Conservation (phyloP, 2,888 invertebrate species). For the Hypselothyrea guttata region DNA sequence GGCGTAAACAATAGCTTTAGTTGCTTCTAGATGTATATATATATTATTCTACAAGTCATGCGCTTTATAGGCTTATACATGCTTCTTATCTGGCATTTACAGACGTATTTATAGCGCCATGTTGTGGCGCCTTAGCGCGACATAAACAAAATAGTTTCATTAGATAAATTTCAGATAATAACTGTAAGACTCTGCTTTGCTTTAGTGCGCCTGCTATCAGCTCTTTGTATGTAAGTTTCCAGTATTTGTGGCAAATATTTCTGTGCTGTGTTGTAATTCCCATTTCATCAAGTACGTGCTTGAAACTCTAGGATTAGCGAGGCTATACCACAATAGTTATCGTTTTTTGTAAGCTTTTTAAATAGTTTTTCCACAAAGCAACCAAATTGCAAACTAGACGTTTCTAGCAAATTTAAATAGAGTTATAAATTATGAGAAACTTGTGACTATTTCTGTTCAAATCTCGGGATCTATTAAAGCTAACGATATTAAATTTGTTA, state of each 20-base stretch:
- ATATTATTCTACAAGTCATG: conserved; percentile 20
- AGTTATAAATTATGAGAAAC: too few species aligned
- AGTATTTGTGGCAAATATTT: background rate
- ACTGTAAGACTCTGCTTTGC: conserved; percentile 12
- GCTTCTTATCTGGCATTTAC: conserved; percentile 29
- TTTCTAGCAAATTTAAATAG: too few species aligned
- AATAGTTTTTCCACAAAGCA: too few species aligned
- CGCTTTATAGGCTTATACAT: conserved; percentile 22
- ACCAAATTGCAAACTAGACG: too few species aligned
- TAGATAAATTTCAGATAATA: conserved; percentile 22
- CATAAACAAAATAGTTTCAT: conserved; percentile 43
- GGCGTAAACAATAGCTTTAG: too few species aligned
- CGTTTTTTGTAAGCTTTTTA: too few species aligned
- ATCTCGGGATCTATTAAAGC: too few species aligned
- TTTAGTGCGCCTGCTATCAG: background rate
- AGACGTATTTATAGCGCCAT: conserved; percentile 43
- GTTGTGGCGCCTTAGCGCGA: conserved; percentile 10
- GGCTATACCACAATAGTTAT: too few species aligned
- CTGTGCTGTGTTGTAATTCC: background rate
- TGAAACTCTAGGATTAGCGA: too few species aligned
- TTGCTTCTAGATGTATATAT: conserved; percentile 6
- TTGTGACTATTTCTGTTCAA: too few species aligned
- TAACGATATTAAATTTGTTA: too few species aligned
- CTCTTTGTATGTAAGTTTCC: conserved; percentile 5
- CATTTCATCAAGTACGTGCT: background rate